Percentiles rank a stretch among this genome's conserved stretches.
Evolutionary conservation across 2,888 invertebrate genomes (phyloP).

Genomic region (Drosophila recens): DNA sequence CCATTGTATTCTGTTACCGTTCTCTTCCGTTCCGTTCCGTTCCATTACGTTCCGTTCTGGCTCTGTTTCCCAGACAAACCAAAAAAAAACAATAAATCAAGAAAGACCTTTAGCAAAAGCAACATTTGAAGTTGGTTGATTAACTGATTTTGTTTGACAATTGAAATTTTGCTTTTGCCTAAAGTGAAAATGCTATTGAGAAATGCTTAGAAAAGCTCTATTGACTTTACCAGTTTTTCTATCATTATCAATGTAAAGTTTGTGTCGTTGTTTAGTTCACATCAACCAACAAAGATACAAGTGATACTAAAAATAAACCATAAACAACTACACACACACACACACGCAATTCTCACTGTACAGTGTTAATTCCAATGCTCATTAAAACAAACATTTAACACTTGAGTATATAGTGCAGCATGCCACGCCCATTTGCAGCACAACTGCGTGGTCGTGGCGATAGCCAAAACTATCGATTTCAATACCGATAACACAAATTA

Average conservation of each 20-base stretch:
- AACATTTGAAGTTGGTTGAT: constrained; percentile 14
- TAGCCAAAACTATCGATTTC: constrained; percentile 43
- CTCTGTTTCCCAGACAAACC: constrained; percentile 17
- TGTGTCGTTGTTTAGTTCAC: constrained; percentile 77
- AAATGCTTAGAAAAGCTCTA: constrained; percentile 41
- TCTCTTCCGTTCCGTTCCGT: constrained; percentile 37
- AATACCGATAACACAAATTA: constrained; percentile 44
- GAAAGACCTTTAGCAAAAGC: constrained; percentile 29
- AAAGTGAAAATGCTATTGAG: constrained; percentile 24
- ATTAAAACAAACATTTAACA: constrained; percentile 22
- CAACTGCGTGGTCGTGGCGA: constrained; percentile 27
- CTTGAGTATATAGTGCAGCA: constrained; percentile 30
- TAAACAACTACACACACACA: constrained; percentile 18
- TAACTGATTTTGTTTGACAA: neutral
- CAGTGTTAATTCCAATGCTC: constrained; percentile 24
- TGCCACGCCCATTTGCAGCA: constrained; percentile 35
- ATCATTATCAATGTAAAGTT: constrained; percentile 70
- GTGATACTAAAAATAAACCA: constrained; percentile 1
- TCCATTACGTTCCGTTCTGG: constrained; percentile 39
- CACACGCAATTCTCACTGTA: constrained; percentile 11
- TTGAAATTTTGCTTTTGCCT: constrained; percentile 34
- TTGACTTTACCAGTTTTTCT: constrained; percentile 49
- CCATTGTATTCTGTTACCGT: constrained; percentile 47
- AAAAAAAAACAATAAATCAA: neutral
- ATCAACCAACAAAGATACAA: constrained; percentile 48